Evolutionary conservation across 2,113 vertebrate genomes (phyloP).

Genomic region (Nyctereutes procyonoides): DNA sequence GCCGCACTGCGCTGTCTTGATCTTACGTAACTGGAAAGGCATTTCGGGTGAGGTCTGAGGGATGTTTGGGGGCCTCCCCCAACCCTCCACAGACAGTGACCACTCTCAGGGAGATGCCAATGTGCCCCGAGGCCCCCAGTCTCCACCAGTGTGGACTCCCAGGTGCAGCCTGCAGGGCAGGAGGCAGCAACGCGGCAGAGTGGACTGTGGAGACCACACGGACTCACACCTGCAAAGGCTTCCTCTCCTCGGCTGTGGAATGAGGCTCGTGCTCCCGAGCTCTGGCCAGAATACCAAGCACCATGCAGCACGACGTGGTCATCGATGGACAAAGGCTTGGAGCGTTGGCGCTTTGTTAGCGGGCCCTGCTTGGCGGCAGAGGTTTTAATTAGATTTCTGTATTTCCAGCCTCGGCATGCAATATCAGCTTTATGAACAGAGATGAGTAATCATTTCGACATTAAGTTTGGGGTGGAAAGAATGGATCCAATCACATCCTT

Average conservation of each 20-base stretch:
- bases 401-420: slow-evolving; percentile 7
- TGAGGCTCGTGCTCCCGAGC: accelerated
- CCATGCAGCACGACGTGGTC: accelerated
- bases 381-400: slow-evolving; percentile 44
- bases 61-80: accelerated
- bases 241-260: not conserved
- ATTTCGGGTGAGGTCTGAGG: no score
- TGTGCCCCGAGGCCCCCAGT: not conserved
- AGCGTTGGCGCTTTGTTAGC: accelerated
- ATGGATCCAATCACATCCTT: slow-evolving; percentile 82
- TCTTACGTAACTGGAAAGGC: not conserved
- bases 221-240: accelerated
- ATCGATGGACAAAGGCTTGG: not conserved
- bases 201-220: accelerated
- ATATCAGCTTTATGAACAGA: slow-evolving; percentile 77
- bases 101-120: not conserved
- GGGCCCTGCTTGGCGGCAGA: not conserved
- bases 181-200: not conserved
- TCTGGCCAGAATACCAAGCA: not conserved
- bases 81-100: not conserved
- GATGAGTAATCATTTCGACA: slow-evolving; percentile 69
- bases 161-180: accelerated
- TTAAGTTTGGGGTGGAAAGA: slow-evolving; percentile 72
- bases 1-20: accelerated
- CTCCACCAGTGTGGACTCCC: accelerated